Percentiles rank a stretch among this genome's conserved stretches.
phyloP scores from a whole-genome alignment of 2,113 vertebrate species.

The Okapia johnstoni region DNA sequence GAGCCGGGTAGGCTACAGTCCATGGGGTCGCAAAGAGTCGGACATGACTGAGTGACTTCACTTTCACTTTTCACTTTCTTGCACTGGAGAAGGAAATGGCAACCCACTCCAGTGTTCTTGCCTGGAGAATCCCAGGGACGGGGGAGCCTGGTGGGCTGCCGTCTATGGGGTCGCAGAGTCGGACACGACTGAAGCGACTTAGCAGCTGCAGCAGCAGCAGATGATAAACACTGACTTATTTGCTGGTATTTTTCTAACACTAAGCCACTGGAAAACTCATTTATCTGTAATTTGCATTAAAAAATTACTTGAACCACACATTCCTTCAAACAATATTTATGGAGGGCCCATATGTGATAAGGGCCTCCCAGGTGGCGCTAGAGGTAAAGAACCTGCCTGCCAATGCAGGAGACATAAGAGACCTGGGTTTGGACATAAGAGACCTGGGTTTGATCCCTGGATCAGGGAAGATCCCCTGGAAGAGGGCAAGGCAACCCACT shows the following conservation, averaged over 20 bases:
- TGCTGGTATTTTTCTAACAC: neutral
- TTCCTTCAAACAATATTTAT: neutral
- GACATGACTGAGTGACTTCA: too few species aligned
- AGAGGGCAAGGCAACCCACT: neutral
- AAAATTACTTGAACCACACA: neutral
- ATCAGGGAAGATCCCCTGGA: neutral
- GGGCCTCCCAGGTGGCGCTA: neutral
- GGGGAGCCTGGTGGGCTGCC: too few species aligned
- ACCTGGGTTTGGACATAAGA: neutral
- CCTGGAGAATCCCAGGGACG: too few species aligned
- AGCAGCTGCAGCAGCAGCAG: too few species aligned
- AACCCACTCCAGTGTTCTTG: too few species aligned
- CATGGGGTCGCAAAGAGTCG: too few species aligned
- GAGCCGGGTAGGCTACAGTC: too few species aligned
- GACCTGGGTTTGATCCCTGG: neutral
- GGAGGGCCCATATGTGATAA: neutral
- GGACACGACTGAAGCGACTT: too few species aligned
- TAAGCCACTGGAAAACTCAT: neutral
- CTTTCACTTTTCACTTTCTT: too few species aligned
- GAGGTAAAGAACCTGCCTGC: neutral
- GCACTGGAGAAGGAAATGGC: too few species aligned
- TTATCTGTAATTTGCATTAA: neutral
- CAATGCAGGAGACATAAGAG: neutral
- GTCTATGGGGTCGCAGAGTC: too few species aligned
- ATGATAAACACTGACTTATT: neutral